phyloP scores from a whole-genome alignment of 2,113 vertebrate genomes.

The Melanerpes aurifrons region DNA sequence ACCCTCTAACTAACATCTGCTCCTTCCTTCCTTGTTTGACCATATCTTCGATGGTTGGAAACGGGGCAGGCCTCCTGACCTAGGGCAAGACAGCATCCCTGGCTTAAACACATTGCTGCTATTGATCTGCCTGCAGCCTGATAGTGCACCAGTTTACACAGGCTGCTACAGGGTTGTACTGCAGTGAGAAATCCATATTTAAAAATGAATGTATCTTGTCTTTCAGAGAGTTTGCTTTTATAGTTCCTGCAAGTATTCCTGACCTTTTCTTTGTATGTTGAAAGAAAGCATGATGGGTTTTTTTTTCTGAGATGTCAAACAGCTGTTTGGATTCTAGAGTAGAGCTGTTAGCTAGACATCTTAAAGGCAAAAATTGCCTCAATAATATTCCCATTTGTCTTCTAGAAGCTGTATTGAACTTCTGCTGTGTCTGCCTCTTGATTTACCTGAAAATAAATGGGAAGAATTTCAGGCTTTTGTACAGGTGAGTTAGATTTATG shows the following conservation, averaged over 20 bases:
- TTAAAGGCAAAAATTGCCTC: neutral
- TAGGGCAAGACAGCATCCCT: neutral
- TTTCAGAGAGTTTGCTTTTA: neutral
- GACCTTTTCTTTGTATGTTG: neutral
- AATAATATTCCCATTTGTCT: constrained; percentile 21
- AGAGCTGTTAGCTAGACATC: neutral
- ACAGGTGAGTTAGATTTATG: constrained; percentile 80
- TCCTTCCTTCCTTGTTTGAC: neutral
- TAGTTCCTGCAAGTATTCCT: neutral
- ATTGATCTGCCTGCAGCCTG: neutral
- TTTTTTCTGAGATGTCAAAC: neutral
- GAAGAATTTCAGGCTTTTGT: constrained; percentile 87
- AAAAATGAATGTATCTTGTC: neutral
- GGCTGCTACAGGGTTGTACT: neutral
- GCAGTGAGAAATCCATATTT: neutral
- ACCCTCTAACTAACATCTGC: no score
- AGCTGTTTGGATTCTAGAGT: neutral
- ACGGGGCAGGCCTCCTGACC: neutral
- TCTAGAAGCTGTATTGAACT: constrained; percentile 95
- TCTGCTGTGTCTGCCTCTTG: constrained; percentile 87
- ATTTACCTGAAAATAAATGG: constrained; percentile 89
- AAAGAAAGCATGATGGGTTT: neutral
- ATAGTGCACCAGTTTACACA: neutral
- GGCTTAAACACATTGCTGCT: neutral
- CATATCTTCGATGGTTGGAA: neutral